Percentiles rank a stretch among this genome's conserved stretches.
phyloP scores from a whole-genome alignment of 2,113 vertebrate genomes.

The Nothoprocta perdicaria region DNA sequence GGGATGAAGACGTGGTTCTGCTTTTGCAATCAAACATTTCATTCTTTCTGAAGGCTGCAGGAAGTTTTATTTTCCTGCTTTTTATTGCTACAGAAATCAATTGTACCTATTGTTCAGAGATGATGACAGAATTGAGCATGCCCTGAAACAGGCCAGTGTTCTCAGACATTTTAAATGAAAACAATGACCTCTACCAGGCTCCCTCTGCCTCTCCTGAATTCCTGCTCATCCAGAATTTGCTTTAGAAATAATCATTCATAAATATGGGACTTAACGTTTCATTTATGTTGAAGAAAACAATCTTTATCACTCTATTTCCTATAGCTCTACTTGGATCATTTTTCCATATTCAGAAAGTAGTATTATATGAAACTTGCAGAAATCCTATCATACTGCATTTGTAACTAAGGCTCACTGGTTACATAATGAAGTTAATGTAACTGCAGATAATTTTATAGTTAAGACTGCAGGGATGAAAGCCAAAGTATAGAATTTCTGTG shows the following conservation, averaged over 20 bases:
- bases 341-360: not conserved
- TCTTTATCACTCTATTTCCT: not conserved
- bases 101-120: not conserved
- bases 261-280: not conserved
- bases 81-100: not conserved
- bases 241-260: not conserved
- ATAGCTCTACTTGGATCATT: not conserved
- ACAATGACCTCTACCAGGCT: not conserved
- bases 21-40: not conserved
- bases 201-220: not conserved
- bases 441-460: not conserved
- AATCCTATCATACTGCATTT: not conserved
- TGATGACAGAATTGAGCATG: not conserved
- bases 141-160: accelerated
- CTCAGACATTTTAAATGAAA: not conserved
- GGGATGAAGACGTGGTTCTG: not conserved
- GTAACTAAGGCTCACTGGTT: not conserved
- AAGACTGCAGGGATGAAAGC: not conserved
- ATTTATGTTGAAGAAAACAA: not conserved
- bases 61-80: not conserved
- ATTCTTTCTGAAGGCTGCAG: not conserved
- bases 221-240: not conserved
- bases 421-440: not conserved
- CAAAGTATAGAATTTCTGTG: not conserved
- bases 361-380: not conserved